A percentile compares a stretch with the other conserved stretches of the same genome.
Evolutionary conservation across 2,797 vertebrate species (phyloP).

Genomic region (Lagodon rhomboides): DNA sequence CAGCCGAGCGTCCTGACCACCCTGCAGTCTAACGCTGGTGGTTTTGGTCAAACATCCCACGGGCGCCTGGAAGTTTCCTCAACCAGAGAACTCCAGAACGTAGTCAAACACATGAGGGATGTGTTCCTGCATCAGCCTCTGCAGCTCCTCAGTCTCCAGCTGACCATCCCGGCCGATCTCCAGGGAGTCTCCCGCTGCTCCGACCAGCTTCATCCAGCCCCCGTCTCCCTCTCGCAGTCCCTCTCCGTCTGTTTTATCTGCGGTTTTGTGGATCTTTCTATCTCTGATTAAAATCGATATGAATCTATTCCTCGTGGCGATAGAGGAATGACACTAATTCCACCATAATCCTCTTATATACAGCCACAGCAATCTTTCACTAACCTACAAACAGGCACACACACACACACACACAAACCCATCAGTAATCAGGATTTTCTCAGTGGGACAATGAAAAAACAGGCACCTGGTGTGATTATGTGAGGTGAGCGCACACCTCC

Average conservation of each 20-base stretch:
- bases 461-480: slow-evolving; percentile 62
- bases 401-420: slow-evolving; percentile 47
- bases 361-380: slow-evolving; percentile 83
- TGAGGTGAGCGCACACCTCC: slow-evolving; percentile 55
- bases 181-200: slow-evolving; percentile 20
- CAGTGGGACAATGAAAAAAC: slow-evolving; percentile 67
- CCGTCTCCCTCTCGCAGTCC: slow-evolving; percentile 9
- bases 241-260: slow-evolving; percentile 42
- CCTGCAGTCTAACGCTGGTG: slow-evolving; percentile 32
- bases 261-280: slow-evolving; percentile 55
- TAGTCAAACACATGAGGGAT: neutral
- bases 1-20: neutral
- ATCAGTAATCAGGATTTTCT: slow-evolving; percentile 81
- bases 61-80: slow-evolving; percentile 17
- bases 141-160: slow-evolving; percentile 23
- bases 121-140: neutral
- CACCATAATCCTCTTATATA: slow-evolving; percentile 88
- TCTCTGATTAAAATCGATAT: slow-evolving; percentile 87
- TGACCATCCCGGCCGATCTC: slow-evolving; percentile 33
- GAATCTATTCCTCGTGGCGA: slow-evolving; percentile 82
- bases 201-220: slow-evolving; percentile 2
- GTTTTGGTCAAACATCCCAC: slow-evolving; percentile 44
- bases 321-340: slow-evolving; percentile 89
- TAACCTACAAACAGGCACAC: slow-evolving; percentile 83
- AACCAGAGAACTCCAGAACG: neutral